Percentiles rank a stretch among this genome's conserved stretches.
Conservation (phyloP, 2,113 vertebrate genomes). For the Seriola rivoliana region DNA sequence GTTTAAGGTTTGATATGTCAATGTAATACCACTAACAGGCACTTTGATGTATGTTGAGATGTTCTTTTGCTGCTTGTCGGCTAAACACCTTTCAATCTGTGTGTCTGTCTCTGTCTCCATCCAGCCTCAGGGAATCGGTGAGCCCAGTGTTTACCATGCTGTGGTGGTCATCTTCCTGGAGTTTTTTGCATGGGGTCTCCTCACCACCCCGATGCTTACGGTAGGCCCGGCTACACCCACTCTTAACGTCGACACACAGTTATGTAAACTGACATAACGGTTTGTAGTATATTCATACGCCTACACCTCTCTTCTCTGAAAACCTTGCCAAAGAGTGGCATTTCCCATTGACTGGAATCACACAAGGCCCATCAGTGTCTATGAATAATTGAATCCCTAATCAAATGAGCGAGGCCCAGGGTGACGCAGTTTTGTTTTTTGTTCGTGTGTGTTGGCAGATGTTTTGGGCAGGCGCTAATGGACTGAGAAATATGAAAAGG, state of each 20-base stretch:
- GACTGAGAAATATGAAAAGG: constrained; percentile 67
- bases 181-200: constrained; percentile 93
- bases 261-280: constrained; percentile 13
- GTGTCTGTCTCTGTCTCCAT: constrained; percentile 27
- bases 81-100: constrained; percentile 8
- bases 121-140: constrained; percentile 92
- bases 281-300: constrained; percentile 28
- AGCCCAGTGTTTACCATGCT: constrained; percentile 93
- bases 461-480: constrained; percentile 59
- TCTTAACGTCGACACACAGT: not conserved
- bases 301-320: constrained; percentile 32
- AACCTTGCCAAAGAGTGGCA: constrained; percentile 29
- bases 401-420: constrained; percentile 47
- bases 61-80: not conserved
- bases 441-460: constrained; percentile 36
- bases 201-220: constrained; percentile 91
- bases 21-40: constrained; percentile 21
- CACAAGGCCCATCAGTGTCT: constrained; percentile 45
- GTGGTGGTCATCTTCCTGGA: constrained; percentile 95
- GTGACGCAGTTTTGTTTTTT: constrained; percentile 39
- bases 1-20: constrained; percentile 32
- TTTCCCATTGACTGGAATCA: constrained; percentile 60
- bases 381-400: constrained; percentile 76
- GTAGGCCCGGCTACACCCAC: constrained; percentile 76
- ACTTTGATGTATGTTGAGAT: not conserved